Evolutionary conservation across 2,888 invertebrate species (phyloP).

Genomic region (Cephus pygmeus): DNA sequence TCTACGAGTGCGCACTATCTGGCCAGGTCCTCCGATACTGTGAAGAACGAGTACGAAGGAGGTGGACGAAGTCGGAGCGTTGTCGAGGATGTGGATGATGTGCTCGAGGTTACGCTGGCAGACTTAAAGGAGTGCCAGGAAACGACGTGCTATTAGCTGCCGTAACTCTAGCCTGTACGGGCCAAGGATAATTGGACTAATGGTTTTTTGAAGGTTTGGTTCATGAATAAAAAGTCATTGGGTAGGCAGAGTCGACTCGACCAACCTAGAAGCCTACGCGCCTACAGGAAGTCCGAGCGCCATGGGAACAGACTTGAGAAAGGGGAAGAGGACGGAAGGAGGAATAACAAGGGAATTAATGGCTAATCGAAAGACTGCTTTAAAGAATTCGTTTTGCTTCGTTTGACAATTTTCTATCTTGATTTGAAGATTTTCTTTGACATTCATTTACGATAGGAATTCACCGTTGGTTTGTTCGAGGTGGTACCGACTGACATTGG

Average conservation of each 20-base stretch:
- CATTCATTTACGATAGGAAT: not conserved
- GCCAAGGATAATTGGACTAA: constrained; percentile 59
- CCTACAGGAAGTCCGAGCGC: not conserved
- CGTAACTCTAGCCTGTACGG: constrained; percentile 53
- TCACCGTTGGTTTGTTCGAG: not conserved
- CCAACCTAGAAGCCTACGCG: not conserved
- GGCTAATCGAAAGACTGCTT: not conserved
- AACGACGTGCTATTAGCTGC: constrained; percentile 34
- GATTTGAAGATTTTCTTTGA: not conserved
- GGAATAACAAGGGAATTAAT: not conserved
- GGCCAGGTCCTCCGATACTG: constrained; percentile 8
- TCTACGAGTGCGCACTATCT: constrained; percentile 20
- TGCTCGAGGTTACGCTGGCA: constrained; percentile 28
- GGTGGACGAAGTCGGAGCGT: constrained; percentile 7
- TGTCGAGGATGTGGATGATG: constrained; percentile 11
- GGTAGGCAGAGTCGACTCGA: not conserved
- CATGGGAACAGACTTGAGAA: not conserved
- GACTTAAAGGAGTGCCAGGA: constrained; percentile 60
- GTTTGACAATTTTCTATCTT: not conserved
- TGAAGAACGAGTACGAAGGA: not conserved
- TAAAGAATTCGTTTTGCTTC: not conserved
- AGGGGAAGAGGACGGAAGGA: not conserved
- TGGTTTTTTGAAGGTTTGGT: constrained; percentile 40
- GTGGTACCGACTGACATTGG: not conserved
- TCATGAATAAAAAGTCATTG: constrained; percentile 26